These are phyloP conservation scores for Ciconia maguari DNA, from an alignment of 2,113 vertebrate genomes.

Conservation along the genomic window DNA sequence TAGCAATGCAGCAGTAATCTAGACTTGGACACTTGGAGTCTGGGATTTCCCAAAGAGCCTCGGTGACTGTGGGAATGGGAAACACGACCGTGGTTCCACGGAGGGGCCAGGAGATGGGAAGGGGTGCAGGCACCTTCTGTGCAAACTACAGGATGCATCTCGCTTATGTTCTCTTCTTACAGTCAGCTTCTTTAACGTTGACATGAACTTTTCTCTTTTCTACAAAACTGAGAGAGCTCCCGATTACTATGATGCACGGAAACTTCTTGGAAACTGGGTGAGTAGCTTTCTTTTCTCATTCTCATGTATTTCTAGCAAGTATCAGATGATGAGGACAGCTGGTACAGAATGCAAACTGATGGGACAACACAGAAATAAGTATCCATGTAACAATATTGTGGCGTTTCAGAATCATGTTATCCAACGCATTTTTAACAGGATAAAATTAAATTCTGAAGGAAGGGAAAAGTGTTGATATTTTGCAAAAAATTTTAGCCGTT, in stretches of 20 bases:
- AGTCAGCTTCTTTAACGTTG: conserved; percentile 68
- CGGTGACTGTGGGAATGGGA: neutral
- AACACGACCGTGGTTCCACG: rapidly evolving
- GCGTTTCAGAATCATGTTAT: neutral
- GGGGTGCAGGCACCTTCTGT: neutral
- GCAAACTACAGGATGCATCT: neutral
- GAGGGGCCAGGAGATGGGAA: neutral
- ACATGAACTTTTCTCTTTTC: conserved; percentile 53
- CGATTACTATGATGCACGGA: conserved; percentile 39
- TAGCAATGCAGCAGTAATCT: neutral
- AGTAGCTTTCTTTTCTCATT: conserved; percentile 14
- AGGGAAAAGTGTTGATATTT: neutral
- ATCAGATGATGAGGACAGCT: neutral
- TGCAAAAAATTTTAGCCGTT: neutral
- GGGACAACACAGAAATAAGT: neutral
- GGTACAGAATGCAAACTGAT: neutral
- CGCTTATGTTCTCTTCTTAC: conserved; percentile 28
- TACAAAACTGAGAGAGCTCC: conserved; percentile 12
- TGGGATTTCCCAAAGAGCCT: neutral
- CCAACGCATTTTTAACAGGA: neutral
- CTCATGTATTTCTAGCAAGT: neutral
- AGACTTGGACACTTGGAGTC: neutral
- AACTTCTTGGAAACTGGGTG: conserved; percentile 62
- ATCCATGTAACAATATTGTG: neutral
- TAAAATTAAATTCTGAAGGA: neutral